Evolutionary conservation across 2,888 invertebrate genomes (phyloP).

Genomic region (Leptopilina syphax): DNA sequence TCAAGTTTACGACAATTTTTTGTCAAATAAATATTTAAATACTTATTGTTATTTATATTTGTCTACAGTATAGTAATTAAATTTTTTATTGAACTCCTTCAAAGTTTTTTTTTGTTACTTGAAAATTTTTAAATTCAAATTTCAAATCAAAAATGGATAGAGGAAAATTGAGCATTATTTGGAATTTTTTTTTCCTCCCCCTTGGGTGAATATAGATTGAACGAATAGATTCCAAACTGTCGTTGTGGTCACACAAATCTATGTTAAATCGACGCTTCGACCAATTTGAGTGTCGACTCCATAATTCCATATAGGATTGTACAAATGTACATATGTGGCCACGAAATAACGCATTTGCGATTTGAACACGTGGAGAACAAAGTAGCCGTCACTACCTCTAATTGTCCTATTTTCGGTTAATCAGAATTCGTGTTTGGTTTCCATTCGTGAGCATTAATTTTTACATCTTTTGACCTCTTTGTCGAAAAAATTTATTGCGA

Average conservation of each 20-base stretch:
- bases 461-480: background rate
- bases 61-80: no score
- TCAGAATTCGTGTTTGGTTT: conserved; percentile 24
- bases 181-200: background rate
- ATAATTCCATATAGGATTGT: conserved; percentile 22
- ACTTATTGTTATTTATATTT: no score
- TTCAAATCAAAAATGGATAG: no score
- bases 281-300: conserved; percentile 21
- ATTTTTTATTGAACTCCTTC: no score
- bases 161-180: background rate
- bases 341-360: conserved; percentile 31
- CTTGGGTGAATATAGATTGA: background rate
- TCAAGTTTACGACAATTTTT: no score
- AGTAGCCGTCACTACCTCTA: conserved; percentile 7
- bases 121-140: no score
- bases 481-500: background rate
- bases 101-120: no score
- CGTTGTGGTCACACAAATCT: conserved; percentile 19
- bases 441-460: conserved; percentile 23
- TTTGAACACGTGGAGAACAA: conserved; percentile 7
- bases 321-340: conserved; percentile 34
- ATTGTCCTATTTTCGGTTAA: conserved; percentile 26
- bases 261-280: conserved; percentile 13
- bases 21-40: no score
- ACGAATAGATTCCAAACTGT: conserved; percentile 1